These are phyloP conservation scores for Ceratitis capitata DNA, from an alignment of 1,140 invertebrate species.

Conservation along the genomic window DNA sequence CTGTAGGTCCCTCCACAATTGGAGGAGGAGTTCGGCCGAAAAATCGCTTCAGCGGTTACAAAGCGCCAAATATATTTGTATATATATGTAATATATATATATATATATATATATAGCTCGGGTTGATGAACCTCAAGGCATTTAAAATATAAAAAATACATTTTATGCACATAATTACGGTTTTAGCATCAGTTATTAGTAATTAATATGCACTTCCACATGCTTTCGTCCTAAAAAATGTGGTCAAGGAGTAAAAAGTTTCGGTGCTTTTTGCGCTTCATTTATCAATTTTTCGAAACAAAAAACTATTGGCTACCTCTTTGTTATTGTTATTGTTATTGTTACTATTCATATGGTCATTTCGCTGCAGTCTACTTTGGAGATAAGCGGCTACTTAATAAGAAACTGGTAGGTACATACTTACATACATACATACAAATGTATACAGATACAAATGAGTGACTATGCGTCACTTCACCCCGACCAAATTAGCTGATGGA, in stretches of 20 bases:
- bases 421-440: too few species aligned
- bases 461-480: not conserved
- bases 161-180: not conserved
- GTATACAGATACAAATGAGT: not conserved
- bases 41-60: too few species aligned
- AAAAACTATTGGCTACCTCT: too few species aligned
- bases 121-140: not conserved
- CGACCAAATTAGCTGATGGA: not conserved
- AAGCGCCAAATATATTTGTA: too few species aligned
- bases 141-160: too few species aligned
- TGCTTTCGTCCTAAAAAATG: not conserved
- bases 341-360: not conserved
- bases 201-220: not conserved
- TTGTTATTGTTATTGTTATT: not conserved
- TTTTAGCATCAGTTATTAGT: not conserved
- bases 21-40: too few species aligned
- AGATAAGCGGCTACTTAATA: not conserved
- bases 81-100: too few species aligned
- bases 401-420: too few species aligned
- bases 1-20: too few species aligned
- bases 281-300: too few species aligned
- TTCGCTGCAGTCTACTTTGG: not conserved
- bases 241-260: conserved; percentile 25
- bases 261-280: too few species aligned
- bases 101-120: too few species aligned